A percentile compares a stretch with the other conserved stretches of the same genome.
Evolutionary conservation across 1,140 invertebrate species (phyloP).

Genomic region (Agrypnia vestita): DNA sequence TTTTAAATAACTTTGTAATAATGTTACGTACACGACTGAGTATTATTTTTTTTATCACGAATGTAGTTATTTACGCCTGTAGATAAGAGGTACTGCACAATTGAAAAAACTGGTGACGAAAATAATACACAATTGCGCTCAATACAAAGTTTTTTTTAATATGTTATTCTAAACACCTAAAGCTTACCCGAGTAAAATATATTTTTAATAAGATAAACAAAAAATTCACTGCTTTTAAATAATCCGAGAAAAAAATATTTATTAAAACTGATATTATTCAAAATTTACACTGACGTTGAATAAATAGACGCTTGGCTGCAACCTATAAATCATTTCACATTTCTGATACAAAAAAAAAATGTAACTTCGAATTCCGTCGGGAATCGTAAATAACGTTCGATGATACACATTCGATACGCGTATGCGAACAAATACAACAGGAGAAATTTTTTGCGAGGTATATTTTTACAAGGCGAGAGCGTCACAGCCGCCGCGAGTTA

Average conservation of each 20-base stretch:
- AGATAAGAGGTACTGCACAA: not conserved
- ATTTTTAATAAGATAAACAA: too few species aligned
- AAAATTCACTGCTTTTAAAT: too few species aligned
- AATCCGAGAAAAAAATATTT: too few species aligned
- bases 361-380: constrained; percentile 15
- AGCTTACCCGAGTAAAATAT: too few species aligned
- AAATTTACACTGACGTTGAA: constrained; percentile 1
- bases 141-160: too few species aligned
- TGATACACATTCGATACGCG: too few species aligned
- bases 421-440: not conserved
- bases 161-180: too few species aligned
- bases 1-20: too few species aligned
- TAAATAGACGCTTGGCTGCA: not conserved
- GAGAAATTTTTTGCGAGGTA: constrained; percentile 1
- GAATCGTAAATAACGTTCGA: constrained; percentile 7
- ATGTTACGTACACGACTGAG: too few species aligned
- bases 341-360: constrained; percentile 2
- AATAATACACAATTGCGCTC: too few species aligned
- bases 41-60: not conserved
- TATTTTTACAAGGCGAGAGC: constrained; percentile 19
- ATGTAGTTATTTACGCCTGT: too few species aligned
- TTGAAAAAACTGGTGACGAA: too few species aligned
- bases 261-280: not conserved
- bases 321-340: constrained; percentile 39
- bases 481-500: constrained; percentile 4